Evolutionary conservation across 2,113 vertebrate species (phyloP).

Genomic region (Blennius ocellaris): DNA sequence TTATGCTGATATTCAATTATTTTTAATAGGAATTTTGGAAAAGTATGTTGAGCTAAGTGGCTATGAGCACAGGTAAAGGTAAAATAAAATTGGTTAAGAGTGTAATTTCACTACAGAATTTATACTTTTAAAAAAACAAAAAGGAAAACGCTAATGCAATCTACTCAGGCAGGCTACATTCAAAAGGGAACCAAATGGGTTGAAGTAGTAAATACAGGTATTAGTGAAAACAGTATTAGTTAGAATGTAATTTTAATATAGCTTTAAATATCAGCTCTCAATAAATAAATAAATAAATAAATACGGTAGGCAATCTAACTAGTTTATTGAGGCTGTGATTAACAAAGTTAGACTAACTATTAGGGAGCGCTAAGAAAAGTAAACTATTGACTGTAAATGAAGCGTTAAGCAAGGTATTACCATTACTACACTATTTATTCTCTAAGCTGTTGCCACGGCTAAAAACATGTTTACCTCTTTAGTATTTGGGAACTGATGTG

Average conservation of each 20-base stretch:
- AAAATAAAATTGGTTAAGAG: too few relatives aligned
- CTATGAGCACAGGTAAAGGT: too few relatives aligned
- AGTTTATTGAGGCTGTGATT: not conserved
- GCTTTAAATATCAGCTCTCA: not conserved
- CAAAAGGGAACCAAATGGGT: too few relatives aligned
- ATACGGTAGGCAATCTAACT: not conserved
- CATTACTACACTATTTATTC: too few relatives aligned
- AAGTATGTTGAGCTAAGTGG: too few relatives aligned
- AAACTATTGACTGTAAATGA: not conserved
- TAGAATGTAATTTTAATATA: not conserved
- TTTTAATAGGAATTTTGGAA: too few relatives aligned
- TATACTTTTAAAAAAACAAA: too few relatives aligned
- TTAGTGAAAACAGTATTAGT: not conserved
- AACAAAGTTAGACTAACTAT: constrained; percentile 11
- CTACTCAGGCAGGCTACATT: too few relatives aligned
- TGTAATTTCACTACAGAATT: too few relatives aligned
- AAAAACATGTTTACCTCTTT: constrained; percentile 81
- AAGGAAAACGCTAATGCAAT: too few relatives aligned
- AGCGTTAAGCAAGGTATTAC: not conserved
- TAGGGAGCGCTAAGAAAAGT: not conserved
- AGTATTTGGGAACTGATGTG: constrained; percentile 84
- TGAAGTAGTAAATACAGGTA: not conserved
- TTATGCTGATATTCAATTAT: too few relatives aligned
- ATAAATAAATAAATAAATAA: not conserved
- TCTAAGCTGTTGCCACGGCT: not conserved